phyloP scores from a whole-genome alignment of 2,113 vertebrate species.

The Axis porcinus region DNA sequence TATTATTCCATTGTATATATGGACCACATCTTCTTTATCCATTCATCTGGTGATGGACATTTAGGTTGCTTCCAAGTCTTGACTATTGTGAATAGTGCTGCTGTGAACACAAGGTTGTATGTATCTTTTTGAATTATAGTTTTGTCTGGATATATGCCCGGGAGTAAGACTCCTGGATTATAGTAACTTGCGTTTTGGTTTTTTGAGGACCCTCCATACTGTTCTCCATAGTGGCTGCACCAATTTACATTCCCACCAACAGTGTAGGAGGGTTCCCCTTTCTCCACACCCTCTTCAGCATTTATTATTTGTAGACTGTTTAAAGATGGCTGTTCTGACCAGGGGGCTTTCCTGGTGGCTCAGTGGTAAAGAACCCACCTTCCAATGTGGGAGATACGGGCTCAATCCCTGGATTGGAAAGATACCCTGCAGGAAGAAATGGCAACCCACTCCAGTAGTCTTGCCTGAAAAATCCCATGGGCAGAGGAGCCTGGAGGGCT shows the following conservation, averaged over 20 bases:
- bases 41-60: neutral
- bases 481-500: neutral
- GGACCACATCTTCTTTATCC: neutral
- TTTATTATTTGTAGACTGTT: neutral
- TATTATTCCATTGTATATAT: neutral
- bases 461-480: neutral
- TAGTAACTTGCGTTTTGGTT: neutral
- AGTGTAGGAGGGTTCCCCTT: neutral
- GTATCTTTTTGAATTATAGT: neutral
- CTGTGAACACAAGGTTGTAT: accelerated
- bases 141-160: neutral
- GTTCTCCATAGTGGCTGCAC: neutral
- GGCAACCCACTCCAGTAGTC: neutral
- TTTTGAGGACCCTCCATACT: neutral
- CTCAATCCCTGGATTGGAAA: neutral
- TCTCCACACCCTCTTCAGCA: neutral
- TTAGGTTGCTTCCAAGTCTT: neutral
- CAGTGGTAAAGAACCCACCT: neutral
- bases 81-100: neutral
- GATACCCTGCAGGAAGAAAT: neutral
- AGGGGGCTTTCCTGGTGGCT: neutral
- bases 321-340: neutral
- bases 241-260: neutral
- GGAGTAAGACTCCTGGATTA: neutral
- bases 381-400: neutral